Evolutionary conservation across 2,888 invertebrate genomes (phyloP).

Genomic region (Brachyptera risi): DNA sequence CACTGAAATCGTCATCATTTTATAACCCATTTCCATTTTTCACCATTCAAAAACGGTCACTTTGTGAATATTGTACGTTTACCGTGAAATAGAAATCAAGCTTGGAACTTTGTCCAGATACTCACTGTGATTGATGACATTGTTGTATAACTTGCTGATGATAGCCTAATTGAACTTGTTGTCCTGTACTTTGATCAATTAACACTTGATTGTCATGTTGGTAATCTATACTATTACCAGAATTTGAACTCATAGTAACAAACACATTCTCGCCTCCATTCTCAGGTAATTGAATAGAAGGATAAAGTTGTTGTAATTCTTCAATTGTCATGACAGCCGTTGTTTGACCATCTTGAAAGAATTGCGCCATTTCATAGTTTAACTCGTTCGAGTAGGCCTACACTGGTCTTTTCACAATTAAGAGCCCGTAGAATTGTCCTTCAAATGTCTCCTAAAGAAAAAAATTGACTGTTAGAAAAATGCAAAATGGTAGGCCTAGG

Average conservation of each 20-base stretch:
- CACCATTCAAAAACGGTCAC: too few relatives aligned
- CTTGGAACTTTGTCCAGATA: too few relatives aligned
- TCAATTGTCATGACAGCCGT: neutral
- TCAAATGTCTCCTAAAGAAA: too few relatives aligned
- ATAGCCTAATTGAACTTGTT: neutral
- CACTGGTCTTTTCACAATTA: neutral
- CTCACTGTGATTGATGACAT: neutral
- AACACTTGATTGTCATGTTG: neutral
- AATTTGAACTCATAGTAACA: slow-evolving; percentile 1
- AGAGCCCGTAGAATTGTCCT: too few relatives aligned
- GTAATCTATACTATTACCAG: neutral
- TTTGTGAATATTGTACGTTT: too few relatives aligned
- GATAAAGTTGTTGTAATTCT: neutral
- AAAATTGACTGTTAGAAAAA: too few relatives aligned
- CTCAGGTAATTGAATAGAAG: neutral
- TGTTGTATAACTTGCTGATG: neutral
- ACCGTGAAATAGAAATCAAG: too few relatives aligned
- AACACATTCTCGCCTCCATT: neutral
- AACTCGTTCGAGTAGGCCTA: neutral
- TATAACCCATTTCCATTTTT: too few relatives aligned
- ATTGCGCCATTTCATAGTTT: neutral
- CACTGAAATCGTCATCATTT: too few relatives aligned
- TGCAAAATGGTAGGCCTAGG: too few relatives aligned
- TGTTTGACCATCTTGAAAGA: neutral
- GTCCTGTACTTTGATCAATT: neutral